Base-by-base conservation (phyloP, 1,140 invertebrate genomes). In the Ectropis grisescens region DNA sequence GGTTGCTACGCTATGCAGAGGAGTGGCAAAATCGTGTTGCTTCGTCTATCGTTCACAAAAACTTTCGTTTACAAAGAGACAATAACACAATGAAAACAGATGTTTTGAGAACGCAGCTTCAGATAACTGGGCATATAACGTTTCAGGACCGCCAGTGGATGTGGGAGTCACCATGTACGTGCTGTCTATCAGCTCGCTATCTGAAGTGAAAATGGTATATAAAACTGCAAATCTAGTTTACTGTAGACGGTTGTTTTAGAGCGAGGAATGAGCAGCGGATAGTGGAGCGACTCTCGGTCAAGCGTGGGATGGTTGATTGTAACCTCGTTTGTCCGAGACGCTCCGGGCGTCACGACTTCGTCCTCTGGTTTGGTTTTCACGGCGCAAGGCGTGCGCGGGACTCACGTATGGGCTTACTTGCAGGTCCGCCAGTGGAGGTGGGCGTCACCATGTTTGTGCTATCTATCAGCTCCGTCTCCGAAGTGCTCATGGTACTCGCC, bases 391-490 rank as follows among this genome's bases (percentile, higher is more conserved):
- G 54, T 53, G 64, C 55, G 70, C 54, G 43, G 46, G 27, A 64
- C 59, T 64, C 59, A 65, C 51, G 36, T 49, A 51, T 57, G 46
- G 57, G 57, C 69, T 82, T 83, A 82, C 86, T 93, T 93, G 56
- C 91, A 96, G 94, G 93, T 91, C 90, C 91, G 79, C 93, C 95
- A 70, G 94, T 96, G 85, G 93, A 95, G 85, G 94, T 97, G 72
- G 94, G 94, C 82, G 94, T 98, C 85, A 97, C 96, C 85, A 96
- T 97, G 93, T 95, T 95, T 88, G 93, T 98, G 85, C 93, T 96
- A 85, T 96, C 93, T 89, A 97, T 98, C 88, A 95, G 93, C 88
- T 97, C 95, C 82, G 93, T 98, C 83, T 97, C 95, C 82, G 96
- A 98, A 91, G 95, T 98, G 82, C 89, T 95, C 86, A 98, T 98